These are phyloP conservation scores for Cryptoprocta ferox DNA, from an alignment of 2,797 vertebrate species.

Conservation along the genomic window DNA sequence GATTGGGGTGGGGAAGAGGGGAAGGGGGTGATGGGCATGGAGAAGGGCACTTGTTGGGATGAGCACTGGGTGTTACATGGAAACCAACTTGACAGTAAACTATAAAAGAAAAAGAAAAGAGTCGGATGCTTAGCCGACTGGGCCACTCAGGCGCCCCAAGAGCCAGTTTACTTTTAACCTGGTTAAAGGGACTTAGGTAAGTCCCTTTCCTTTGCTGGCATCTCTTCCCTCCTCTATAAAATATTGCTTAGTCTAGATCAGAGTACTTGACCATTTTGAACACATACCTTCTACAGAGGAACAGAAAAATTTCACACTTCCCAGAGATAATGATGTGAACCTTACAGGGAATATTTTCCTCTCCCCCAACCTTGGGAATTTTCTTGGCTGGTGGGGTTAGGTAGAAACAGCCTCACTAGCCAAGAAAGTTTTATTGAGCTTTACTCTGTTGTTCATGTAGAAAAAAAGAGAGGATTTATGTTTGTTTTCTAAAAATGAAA, in stretches of 20 bases:
- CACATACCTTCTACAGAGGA: not conserved
- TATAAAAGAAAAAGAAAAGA: too few relatives aligned
- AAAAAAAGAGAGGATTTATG: not conserved
- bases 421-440: not conserved
- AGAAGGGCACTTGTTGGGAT: too few relatives aligned
- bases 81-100: too few relatives aligned
- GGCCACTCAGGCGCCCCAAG: too few relatives aligned
- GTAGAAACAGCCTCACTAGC: not conserved
- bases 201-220: not conserved
- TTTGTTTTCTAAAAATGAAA: slow-evolving; percentile 21
- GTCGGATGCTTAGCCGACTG: too few relatives aligned
- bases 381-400: not conserved
- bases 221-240: not conserved
- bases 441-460: not conserved
- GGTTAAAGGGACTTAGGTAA: too few relatives aligned
- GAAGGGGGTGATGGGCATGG: too few relatives aligned
- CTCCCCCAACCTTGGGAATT: not conserved
- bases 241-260: not conserved
- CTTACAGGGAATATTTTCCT: not conserved
- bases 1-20: too few relatives aligned
- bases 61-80: too few relatives aligned
- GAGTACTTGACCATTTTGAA: not conserved
- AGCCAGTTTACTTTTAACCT: not conserved
- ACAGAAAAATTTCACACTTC: not conserved
- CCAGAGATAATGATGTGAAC: not conserved